These are phyloP conservation scores for Trichogramma evanescens DNA, from an alignment of 2,888 invertebrate species.

Conservation along the genomic window DNA sequence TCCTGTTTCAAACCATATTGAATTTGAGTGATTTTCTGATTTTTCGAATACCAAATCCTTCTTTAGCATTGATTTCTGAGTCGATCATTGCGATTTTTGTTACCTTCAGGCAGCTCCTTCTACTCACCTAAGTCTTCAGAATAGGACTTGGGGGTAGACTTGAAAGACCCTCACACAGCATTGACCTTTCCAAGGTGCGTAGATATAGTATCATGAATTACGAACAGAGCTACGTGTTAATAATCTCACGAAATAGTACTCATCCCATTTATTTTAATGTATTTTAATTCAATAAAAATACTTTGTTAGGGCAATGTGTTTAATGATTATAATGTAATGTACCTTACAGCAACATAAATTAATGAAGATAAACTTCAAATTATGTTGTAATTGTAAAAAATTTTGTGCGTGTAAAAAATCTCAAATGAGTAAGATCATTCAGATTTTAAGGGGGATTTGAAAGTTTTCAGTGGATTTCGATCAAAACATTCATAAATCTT, in stretches of 20 bases:
- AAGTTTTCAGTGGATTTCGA: no score
- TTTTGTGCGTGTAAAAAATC: no score
- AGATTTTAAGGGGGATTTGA: no score
- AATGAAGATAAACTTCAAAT: no score
- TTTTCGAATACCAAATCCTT: conserved; percentile 17
- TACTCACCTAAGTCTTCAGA: conserved; percentile 47
- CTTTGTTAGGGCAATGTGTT: no score
- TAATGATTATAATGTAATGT: no score
- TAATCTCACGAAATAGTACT: conserved; percentile 47
- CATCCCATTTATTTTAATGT: conserved; percentile 43
- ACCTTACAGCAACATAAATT: no score
- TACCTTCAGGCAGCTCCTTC: conserved; percentile 45
- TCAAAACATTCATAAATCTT: not conserved
- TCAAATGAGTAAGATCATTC: no score
- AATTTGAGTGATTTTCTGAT: conserved; percentile 4
- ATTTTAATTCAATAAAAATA: no score
- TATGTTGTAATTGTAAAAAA: no score
- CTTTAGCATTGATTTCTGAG: conserved; percentile 19
- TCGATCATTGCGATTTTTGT: conserved; percentile 30
- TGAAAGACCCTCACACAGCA: conserved; percentile 48
- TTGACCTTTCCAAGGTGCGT: conserved; percentile 48
- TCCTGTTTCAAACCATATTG: conserved; percentile 13
- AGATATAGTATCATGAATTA: conserved; percentile 49
- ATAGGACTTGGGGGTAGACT: conserved; percentile 48
- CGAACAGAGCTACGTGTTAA: conserved; percentile 49